Evolutionary conservation across 1,140 invertebrate species (phyloP), one percentile per base, ranked within the genome.

Genomic region (Hermetia illucens): DNA sequence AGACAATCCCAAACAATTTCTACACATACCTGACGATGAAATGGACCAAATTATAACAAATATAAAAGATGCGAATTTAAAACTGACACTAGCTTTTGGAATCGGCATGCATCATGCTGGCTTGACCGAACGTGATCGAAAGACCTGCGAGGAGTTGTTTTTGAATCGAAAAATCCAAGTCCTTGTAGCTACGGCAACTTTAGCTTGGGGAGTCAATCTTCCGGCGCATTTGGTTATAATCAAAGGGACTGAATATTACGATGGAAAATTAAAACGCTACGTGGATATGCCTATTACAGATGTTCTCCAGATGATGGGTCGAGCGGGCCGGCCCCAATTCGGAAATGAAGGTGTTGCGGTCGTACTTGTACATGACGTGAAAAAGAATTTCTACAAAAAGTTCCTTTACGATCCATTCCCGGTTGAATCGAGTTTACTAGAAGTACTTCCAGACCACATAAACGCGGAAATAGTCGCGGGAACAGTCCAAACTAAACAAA

Each of bases 221-320:
- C 95, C 95, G 3, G 94, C 95, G 16, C 69, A 72, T 50, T 46
- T 72, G 27, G 70, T 71, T 13, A 67, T 71, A 2, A 70, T 75
- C 39, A 80, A 82, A 53, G 89, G 89, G 33, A 98, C 96, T 2
- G 96, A 99, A 64, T 99, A 94, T 64, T 99, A 82, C 61, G 95
- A 99, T 64, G 94, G 92, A 6, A 97, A 98, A 58, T 76, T 77
- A 4, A 86, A 91, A 53, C 77, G 92, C 51, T 99, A 99, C 62
- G 89, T 98, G 3, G 95, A 99, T 50, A 98, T 98, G 82, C 96
- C 96, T 1, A 96, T 99, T 34, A 99, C 95, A 1, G 93, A 95
- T 70, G 82, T 98, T 1, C 67, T 99, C 18, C 95, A 98, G 67
- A 98, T 99, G 96, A 97, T 98, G 80, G 95, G 95, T 3, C 70